Base-by-base conservation (phyloP, 2,797 vertebrate species). In the Distichodus sexfasciatus region DNA sequence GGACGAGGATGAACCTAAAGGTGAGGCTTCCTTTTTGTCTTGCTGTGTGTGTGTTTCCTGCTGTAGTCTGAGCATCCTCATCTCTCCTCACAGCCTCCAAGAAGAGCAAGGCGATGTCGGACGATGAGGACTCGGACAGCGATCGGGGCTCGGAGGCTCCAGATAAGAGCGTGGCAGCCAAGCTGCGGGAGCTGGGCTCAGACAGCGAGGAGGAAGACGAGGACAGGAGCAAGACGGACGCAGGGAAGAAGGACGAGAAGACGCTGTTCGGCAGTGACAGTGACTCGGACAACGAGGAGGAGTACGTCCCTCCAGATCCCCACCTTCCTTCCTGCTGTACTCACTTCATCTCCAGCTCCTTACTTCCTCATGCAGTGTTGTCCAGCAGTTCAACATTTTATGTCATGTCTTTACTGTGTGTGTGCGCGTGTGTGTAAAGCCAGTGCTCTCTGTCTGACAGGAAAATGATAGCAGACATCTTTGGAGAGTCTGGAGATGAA, bases 391-490 rank as follows among this genome's bases (percentile, higher is more conserved):
- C 5, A 23, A 5, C 29, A 4, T 19, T 60, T 6, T 31, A 3
- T 31, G 11, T 12, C 8, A 7, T 6, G 50, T 1, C 2, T 23
- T 21, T 29, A 3, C 3, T 38, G 1, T 48, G 2, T 63, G 1
- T 65, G 26, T 21, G 1, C 29, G 58, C 15, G 3, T 14, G 17
- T 17, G 12, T 10, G 21, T 5, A 17, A 33, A 36, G 3, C n/a
- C 11, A 46, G 6, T 24, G n/a, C 26, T 7, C 14, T 31, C 1
- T 8, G 12, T 14, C 50, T 5, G 1, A 19, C 44, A 48, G 60
- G 88, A 99, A 96, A 81, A 93, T 99, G 88, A 99, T 99, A 23
- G 96, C 96, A 12, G 97, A 99, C 82, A 99, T 99, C 87, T 99
- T 99, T 71, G 97, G 97, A 68, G 97, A 99, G 84, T 99, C 97